Evolutionary conservation across 2,113 vertebrate species (phyloP).

Genomic region (Corvus cornix): DNA sequence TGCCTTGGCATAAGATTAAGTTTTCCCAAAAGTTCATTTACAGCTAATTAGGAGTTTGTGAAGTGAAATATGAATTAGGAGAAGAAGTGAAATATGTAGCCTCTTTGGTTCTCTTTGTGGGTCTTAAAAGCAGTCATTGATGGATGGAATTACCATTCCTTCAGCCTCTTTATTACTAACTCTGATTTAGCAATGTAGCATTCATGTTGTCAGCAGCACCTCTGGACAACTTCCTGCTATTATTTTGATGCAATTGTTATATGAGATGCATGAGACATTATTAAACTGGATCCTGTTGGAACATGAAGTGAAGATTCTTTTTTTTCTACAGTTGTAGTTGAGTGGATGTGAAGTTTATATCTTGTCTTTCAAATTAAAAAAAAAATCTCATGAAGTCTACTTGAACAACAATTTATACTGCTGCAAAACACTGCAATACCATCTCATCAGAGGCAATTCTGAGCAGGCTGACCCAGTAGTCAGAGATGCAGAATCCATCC

Average conservation of each 20-base stretch:
- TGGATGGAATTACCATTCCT: constrained; percentile 39
- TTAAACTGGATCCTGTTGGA: not conserved
- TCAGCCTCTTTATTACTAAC: constrained; percentile 42
- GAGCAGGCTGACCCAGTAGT: not conserved
- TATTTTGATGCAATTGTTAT: not conserved
- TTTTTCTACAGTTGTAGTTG: not conserved
- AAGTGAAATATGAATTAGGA: too few species aligned
- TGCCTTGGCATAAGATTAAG: constrained; percentile 36
- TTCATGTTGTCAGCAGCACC: constrained; percentile 15
- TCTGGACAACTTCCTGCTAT: constrained; percentile 10
- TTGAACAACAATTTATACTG: not conserved
- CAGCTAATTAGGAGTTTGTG: constrained; percentile 37
- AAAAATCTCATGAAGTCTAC: not conserved
- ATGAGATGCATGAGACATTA: not conserved
- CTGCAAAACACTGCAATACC: not conserved
- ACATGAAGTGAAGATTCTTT: not conserved
- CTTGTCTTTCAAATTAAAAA: not conserved
- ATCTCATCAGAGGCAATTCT: constrained; percentile 1
- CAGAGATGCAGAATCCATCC: constrained; percentile 29
- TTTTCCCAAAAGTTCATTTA: constrained; percentile 45
- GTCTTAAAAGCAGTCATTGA: constrained; percentile 26
- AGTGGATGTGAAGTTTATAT: not conserved
- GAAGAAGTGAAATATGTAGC: not conserved
- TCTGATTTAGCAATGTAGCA: not conserved
- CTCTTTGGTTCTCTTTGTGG: not conserved